A percentile compares a stretch with the other conserved stretches of the same genome.
Evolutionary conservation across 1,140 invertebrate genomes (phyloP).

Genomic region (Drosophila novamexicana): DNA sequence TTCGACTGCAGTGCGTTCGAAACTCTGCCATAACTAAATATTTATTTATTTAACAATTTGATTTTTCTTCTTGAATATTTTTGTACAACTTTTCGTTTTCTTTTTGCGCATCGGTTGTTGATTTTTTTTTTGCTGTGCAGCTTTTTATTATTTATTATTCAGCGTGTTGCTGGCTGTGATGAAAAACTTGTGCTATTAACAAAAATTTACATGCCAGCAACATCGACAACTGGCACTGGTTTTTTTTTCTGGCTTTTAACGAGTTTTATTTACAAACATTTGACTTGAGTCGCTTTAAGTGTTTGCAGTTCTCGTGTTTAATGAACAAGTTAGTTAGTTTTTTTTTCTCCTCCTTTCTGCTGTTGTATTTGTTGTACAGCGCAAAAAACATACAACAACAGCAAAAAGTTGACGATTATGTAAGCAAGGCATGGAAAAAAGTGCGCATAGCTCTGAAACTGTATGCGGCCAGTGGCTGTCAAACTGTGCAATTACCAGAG

Average conservation of each 20-base stretch:
- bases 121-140: not conserved
- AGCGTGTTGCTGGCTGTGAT: conserved; percentile 36
- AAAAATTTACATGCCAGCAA: conserved; percentile 70
- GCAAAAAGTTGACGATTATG: conserved; percentile 52
- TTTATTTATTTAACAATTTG: conserved; percentile 10
- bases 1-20: conserved; percentile 4
- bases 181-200: conserved; percentile 78
- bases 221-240: conserved; percentile 33
- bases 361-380: conserved; percentile 24
- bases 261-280: conserved; percentile 81
- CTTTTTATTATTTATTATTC: conserved; percentile 35
- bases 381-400: not conserved
- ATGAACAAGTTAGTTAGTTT: conserved; percentile 72
- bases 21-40: conserved; percentile 21
- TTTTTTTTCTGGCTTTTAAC: conserved; percentile 59
- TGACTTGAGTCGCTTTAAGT: conserved; percentile 43
- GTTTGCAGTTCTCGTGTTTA: conserved; percentile 78
- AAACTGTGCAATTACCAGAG: conserved; percentile 20
- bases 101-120: conserved; percentile 27
- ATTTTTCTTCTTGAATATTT: not conserved
- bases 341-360: conserved; percentile 3
- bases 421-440: conserved; percentile 45
- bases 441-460: conserved; percentile 13
- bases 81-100: conserved; percentile 27
- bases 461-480: conserved; percentile 14